A percentile compares a stretch with the other conserved stretches of the same genome.
These are phyloP conservation scores for Lottia scabra DNA, from an alignment of 2,888 invertebrate species.

Conservation along the genomic window DNA sequence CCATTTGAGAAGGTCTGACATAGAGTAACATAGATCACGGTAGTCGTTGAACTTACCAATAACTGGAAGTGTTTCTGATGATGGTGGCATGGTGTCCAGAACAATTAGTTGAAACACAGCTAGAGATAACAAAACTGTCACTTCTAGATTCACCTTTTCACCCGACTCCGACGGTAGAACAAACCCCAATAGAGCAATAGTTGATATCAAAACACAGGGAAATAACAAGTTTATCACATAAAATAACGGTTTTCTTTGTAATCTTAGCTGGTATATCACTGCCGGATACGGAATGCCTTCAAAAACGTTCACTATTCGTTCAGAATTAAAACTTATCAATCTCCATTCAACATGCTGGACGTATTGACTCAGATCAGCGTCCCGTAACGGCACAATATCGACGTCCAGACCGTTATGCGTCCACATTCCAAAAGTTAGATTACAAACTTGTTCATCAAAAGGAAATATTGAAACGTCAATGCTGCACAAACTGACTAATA, in stretches of 20 bases:
- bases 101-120: conserved; percentile 59
- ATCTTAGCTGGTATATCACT: conserved; percentile 24
- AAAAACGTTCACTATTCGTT: conserved; percentile 21
- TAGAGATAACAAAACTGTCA: conserved; percentile 56
- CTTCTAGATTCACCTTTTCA: conserved; percentile 54
- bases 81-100: conserved; percentile 54
- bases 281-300: conserved; percentile 29
- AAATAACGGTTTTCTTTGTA: conserved; percentile 50
- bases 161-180: conserved; percentile 57
- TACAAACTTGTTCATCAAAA: conserved; percentile 95
- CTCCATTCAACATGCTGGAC: conserved; percentile 41
- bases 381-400: conserved; percentile 25
- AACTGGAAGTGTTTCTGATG: conserved; percentile 51
- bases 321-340: conserved; percentile 22
- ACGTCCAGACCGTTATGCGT: conserved; percentile 74
- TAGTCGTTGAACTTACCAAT: conserved; percentile 39
- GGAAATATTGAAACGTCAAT: conserved; percentile 60
- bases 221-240: conserved; percentile 55
- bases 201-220: conserved; percentile 54
- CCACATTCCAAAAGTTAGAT: conserved; percentile 99
- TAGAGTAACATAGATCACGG: too few species aligned
- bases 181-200: conserved; percentile 50
- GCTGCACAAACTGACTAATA: conserved; percentile 52
- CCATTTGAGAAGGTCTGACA: too few species aligned
- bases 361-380: conserved; percentile 29